Conservation (phyloP, 2,113 vertebrate species). For the Tinamus guttatus region DNA sequence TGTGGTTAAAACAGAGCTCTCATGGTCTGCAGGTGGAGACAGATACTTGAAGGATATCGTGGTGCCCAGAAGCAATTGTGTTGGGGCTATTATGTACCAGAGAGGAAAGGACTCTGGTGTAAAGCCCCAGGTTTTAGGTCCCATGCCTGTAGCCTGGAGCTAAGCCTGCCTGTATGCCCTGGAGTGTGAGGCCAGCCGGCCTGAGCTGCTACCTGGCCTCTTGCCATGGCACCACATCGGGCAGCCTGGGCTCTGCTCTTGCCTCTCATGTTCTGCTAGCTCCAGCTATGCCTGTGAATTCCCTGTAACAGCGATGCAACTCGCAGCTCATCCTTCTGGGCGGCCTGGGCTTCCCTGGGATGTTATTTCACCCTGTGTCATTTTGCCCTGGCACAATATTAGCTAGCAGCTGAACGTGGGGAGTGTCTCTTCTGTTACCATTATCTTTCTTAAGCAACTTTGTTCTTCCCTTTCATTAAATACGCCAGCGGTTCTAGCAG, state of each 20-base stretch:
- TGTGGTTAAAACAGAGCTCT: not conserved
- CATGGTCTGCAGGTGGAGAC: not conserved
- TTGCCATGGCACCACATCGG: accelerated
- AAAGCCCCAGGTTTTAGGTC: not conserved
- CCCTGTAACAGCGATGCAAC: not conserved
- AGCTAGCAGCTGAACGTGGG: not conserved
- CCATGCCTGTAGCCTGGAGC: not conserved
- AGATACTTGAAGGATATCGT: not conserved
- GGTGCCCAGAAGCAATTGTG: not conserved
- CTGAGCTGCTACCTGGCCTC: not conserved
- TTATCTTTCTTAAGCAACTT: not conserved
- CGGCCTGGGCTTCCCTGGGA: not conserved
- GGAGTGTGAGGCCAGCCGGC: not conserved
- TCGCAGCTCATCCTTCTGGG: not conserved
- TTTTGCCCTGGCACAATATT: not conserved
- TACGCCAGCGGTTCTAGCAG: not conserved
- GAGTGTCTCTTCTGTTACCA: not conserved
- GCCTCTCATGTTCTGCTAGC: too few species aligned
- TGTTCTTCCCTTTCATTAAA: not conserved
- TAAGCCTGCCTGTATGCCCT: not conserved
- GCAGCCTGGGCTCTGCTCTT: not conserved
- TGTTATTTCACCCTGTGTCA: not conserved
- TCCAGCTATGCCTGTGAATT: not conserved
- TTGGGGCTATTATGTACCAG: not conserved
- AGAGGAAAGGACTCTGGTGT: not conserved